Evolutionary conservation across 2,797 vertebrate genomes (phyloP), one percentile per base, ranked within the genome.

Genomic region (Heliangelus exortis): DNA sequence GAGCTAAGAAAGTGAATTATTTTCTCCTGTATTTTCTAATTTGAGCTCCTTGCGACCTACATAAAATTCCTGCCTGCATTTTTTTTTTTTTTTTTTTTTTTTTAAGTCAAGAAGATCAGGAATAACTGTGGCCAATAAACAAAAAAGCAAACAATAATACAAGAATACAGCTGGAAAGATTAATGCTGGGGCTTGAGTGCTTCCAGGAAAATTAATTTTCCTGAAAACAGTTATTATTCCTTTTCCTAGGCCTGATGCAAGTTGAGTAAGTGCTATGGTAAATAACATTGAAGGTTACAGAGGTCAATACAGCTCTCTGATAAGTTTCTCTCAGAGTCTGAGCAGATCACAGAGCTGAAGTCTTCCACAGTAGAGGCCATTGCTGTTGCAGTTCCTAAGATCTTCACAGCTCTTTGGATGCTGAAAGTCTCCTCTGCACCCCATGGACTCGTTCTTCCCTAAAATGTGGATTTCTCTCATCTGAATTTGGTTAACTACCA

Each of bases 161-260:
- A 83, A 78, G 41, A 33, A 29, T 59, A 57, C 19, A 75, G 62
- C 72, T 90, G 59, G 51, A 76, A 91, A 90, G 93, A 95, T 90
- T 92, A 93, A 95, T 92, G 58, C 34, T 62, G 66, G 57, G 85
- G 72, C 48, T 62, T 94, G 59, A 84, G 57, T 47, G 77, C 43
- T 93, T 48, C 48, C 2, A 6, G 43, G 43, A 95, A 95, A 94
- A 96, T 77, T 83, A 85, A 83, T 89, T 95, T 95, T 85, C 65
- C 34, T 92, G 51, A 91, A 95, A 96, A 65, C 76, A 58, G 85
- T 91, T 90, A 89, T 95, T 95, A 89, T 91, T 87, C 47, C 22
- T 73, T 88, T 90, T 68, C 48, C 43, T 73, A 66, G 36, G 54
- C 78, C 50, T 45, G 53, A 5, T 23, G 39, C 8, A 93, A 55